phyloP scores from a whole-genome alignment of 2,113 vertebrate species.

The Mesitornis unicolor region DNA sequence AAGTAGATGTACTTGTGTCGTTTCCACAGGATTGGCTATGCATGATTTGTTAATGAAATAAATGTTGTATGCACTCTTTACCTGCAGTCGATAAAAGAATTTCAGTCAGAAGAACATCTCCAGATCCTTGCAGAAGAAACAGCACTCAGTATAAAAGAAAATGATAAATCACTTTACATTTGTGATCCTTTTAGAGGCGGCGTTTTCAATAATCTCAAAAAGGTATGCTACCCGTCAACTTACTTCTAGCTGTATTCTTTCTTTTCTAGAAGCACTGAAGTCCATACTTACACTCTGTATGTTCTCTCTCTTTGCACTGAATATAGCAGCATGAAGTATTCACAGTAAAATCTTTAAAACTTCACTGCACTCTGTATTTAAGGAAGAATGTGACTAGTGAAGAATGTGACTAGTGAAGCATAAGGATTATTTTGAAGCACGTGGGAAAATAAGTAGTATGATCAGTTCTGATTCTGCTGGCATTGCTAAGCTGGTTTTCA shows the following conservation, averaged over 20 bases:
- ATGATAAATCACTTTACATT: constrained; percentile 91
- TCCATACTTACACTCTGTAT: background rate
- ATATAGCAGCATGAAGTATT: background rate
- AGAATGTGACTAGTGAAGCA: too few species aligned
- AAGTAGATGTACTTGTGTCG: background rate
- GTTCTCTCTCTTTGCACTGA: background rate
- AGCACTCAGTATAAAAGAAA: constrained; percentile 80
- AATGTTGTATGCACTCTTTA: background rate
- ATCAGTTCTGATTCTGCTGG: background rate
- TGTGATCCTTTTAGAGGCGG: constrained; percentile 85
- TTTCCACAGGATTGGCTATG: background rate
- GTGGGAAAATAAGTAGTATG: background rate
- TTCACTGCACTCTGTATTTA: background rate
- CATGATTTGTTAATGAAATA: background rate
- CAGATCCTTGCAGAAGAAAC: constrained; percentile 83
- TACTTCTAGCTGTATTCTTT: background rate
- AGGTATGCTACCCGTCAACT: constrained; percentile 71
- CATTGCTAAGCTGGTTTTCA: background rate
- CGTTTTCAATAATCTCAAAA: constrained; percentile 86
- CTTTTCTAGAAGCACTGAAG: background rate
- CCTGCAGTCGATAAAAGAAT: constrained; percentile 87
- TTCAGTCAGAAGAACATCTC: constrained; percentile 91
- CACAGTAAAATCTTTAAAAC: background rate
- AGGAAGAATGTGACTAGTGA: background rate
- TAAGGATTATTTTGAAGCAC: background rate